Evolutionary conservation across 1,140 invertebrate genomes (phyloP).

Genomic region (Neotoxoptera formosana): DNA sequence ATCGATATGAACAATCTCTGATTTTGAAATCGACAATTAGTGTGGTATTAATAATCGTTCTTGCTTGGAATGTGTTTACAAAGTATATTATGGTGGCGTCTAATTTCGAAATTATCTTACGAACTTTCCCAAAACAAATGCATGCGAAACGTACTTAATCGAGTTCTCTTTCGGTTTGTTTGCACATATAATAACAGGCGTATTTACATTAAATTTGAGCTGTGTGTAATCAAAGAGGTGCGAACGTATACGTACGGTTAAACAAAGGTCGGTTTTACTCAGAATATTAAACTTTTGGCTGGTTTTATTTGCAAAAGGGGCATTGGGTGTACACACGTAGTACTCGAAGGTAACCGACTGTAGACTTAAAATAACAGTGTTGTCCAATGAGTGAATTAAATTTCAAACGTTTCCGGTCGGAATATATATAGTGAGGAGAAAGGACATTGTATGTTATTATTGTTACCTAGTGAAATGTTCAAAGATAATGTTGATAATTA

Average conservation of each 20-base stretch:
- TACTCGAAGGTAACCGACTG: neutral
- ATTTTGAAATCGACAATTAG: neutral
- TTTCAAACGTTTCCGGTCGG: neutral
- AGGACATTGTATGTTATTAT: neutral
- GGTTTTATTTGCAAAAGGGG: constrained; percentile 31
- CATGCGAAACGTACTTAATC: neutral
- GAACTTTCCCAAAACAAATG: neutral
- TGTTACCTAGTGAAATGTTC: too few relatives aligned
- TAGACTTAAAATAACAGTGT: neutral
- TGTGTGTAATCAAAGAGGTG: constrained; percentile 15
- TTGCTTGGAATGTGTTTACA: neutral
- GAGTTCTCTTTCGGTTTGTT: neutral
- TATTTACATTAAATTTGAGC: constrained; percentile 38
- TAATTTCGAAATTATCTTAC: constrained; percentile 1
- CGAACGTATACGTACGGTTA: constrained; percentile 4
- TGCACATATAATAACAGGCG: constrained; percentile 11
- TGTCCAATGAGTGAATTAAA: constrained; percentile 12
- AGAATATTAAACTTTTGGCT: constrained; percentile 34
- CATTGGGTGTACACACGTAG: neutral
- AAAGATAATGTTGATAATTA: neutral
- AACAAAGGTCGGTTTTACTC: constrained; percentile 2
- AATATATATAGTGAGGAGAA: neutral
- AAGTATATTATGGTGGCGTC: too few relatives aligned
- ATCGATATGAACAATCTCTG: neutral
- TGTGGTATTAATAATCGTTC: neutral